Evolutionary conservation across 2,113 vertebrate genomes (phyloP).

Genomic region (Geothlypis trichas): DNA sequence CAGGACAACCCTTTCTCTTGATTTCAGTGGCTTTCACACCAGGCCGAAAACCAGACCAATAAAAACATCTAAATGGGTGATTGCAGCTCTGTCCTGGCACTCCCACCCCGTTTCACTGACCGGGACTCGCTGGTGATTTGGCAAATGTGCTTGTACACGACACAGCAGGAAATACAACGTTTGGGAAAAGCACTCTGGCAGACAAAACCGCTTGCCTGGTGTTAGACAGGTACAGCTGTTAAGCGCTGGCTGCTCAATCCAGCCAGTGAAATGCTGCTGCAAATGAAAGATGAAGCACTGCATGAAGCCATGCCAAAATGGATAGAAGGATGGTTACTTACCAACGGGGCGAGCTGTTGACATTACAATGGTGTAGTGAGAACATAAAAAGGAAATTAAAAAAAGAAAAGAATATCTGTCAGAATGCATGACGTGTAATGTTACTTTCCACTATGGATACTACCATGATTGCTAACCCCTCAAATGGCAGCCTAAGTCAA

Average conservation of each 20-base stretch:
- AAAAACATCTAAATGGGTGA: neutral
- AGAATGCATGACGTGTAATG: slow-evolving; percentile 92
- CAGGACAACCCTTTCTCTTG: neutral
- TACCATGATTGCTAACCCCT: slow-evolving; percentile 67
- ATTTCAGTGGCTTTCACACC: neutral
- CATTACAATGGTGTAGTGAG: slow-evolving; percentile 96
- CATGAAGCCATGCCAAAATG: slow-evolving; percentile 86
- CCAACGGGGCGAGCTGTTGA: slow-evolving; percentile 97
- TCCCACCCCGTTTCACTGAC: neutral
- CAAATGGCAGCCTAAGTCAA: slow-evolving; percentile 51
- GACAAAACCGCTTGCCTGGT: slow-evolving; percentile 16
- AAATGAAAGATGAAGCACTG: slow-evolving; percentile 78
- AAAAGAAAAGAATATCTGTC: slow-evolving; percentile 87
- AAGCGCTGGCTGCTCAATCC: neutral
- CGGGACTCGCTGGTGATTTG: neutral
- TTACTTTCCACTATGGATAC: slow-evolving; percentile 76
- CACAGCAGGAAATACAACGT: slow-evolving; percentile 34
- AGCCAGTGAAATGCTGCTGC: slow-evolving; percentile 55
- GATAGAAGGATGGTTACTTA: slow-evolving; percentile 97
- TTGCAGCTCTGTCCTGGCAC: neutral
- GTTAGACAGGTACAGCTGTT: slow-evolving; percentile 27
- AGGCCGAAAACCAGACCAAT: neutral
- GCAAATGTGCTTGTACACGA: neutral
- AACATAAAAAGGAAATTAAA: slow-evolving; percentile 84
- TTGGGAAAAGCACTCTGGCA: slow-evolving; percentile 13